Evolutionary conservation across 2,797 vertebrate species (phyloP).

Genomic region (Telmatherina bonti): DNA sequence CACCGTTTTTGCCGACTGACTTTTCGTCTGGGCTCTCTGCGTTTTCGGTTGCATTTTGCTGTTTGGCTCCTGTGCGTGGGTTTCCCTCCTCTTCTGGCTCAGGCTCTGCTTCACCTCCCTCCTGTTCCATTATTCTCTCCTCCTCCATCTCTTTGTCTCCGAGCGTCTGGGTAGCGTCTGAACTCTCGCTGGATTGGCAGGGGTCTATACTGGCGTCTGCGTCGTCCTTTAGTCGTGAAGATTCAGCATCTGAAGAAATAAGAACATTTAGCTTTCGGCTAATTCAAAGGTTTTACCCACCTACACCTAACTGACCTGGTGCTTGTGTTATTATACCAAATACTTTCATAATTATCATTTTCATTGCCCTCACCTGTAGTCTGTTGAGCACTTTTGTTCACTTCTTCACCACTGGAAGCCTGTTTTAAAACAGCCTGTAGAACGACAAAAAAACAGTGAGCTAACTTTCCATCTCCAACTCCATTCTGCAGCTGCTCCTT

Average conservation of each 20-base stretch:
- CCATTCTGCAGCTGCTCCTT: slow-evolving; percentile 30
- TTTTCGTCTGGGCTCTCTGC: slow-evolving; percentile 72
- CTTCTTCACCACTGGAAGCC: slow-evolving; percentile 54
- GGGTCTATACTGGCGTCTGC: slow-evolving; percentile 71
- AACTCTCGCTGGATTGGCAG: slow-evolving; percentile 66
- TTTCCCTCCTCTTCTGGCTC: slow-evolving; percentile 73
- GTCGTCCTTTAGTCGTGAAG: slow-evolving; percentile 64
- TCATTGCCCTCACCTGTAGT: slow-evolving; percentile 69
- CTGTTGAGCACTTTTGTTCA: slow-evolving; percentile 61
- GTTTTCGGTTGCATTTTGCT: slow-evolving; percentile 67
- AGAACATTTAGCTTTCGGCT: slow-evolving; percentile 11
- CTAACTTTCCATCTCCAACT: slow-evolving; percentile 32
- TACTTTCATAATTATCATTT: background rate
- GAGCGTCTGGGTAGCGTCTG: slow-evolving; percentile 60
- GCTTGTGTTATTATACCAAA: background rate
- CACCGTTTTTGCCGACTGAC: slow-evolving; percentile 69
- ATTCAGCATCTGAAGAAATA: slow-evolving; percentile 73
- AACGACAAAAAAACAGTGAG: slow-evolving; percentile 46
- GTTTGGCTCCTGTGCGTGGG: slow-evolving; percentile 66
- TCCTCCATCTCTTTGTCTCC: slow-evolving; percentile 76
- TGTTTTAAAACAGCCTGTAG: slow-evolving; percentile 79
- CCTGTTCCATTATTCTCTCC: slow-evolving; percentile 72
- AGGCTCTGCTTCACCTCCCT: slow-evolving; percentile 64
- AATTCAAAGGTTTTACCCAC: background rate
- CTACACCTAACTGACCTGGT: background rate